phyloP scores from a whole-genome alignment of 2,113 vertebrate species.

The Cochlearius cochlearius region DNA sequence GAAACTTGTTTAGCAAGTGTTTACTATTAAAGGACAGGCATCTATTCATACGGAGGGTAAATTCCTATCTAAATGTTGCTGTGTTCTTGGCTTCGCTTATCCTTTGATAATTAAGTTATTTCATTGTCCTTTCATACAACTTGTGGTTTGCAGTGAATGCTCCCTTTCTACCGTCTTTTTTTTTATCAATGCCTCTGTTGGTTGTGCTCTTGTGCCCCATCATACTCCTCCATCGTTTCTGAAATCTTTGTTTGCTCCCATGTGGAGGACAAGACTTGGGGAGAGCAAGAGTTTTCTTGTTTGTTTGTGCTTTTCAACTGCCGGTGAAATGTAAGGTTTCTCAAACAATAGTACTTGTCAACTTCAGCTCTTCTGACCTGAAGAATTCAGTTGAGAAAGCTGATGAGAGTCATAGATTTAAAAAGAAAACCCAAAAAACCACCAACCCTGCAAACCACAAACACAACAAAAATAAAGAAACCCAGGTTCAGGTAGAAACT shows the following conservation, averaged over 20 bases:
- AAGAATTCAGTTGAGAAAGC: not conserved
- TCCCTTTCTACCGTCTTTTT: not conserved
- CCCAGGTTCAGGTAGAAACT: not conserved
- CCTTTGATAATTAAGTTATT: not conserved
- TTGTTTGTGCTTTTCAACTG: not conserved
- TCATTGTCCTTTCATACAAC: not conserved
- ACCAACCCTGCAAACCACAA: not conserved
- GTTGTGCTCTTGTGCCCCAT: not conserved
- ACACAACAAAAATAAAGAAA: not conserved
- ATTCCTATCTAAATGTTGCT: conserved; percentile 31
- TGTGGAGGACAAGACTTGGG: not conserved
- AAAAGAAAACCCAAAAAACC: not conserved
- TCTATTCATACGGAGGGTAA: not conserved
- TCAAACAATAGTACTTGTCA: not conserved
- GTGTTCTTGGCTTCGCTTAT: not conserved
- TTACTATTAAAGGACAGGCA: not conserved
- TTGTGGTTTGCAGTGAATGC: not conserved
- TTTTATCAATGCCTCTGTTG: not conserved
- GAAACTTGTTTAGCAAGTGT: conserved; percentile 49
- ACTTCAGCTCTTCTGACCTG: not conserved
- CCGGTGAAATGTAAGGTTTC: not conserved
- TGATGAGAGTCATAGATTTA: not conserved
- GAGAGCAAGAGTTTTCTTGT: not conserved
- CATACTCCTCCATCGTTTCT: not conserved
- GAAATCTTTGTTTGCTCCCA: not conserved